Conservation (phyloP, 2,797 vertebrate species). For the Sciurus vulgaris region DNA sequence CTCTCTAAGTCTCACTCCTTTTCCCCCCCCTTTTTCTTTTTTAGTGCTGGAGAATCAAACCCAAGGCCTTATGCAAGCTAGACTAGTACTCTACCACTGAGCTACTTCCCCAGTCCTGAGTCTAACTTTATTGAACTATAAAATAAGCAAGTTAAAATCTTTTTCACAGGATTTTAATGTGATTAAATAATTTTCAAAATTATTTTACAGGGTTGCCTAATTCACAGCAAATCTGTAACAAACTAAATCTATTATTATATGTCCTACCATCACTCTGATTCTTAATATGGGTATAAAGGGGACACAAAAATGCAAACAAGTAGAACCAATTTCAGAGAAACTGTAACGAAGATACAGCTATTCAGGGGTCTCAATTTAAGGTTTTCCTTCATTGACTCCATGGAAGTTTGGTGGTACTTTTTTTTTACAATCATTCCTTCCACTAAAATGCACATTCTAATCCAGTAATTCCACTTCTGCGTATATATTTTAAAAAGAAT, state of each 20-base stretch:
- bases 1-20: not conserved
- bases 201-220: not conserved
- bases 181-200: conserved; percentile 42
- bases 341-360: conserved; percentile 8
- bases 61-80: too few relatives aligned
- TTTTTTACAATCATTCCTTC: conserved; percentile 40
- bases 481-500: not conserved
- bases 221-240: conserved; percentile 32
- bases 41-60: too few relatives aligned
- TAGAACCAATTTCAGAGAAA: conserved; percentile 47
- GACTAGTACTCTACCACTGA: too few relatives aligned
- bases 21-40: too few relatives aligned
- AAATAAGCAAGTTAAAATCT: conserved; percentile 23
- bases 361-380: not conserved
- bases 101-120: too few relatives aligned
- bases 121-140: conserved; percentile 25
- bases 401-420: not conserved
- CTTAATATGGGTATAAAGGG: not conserved
- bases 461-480: not conserved
- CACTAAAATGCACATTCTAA: not conserved
- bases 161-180: conserved; percentile 1
- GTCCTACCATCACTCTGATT: not conserved
- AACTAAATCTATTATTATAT: conserved; percentile 16
- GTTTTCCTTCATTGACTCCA: not conserved
- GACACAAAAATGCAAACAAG: conserved; percentile 6